Evolutionary conservation across 2,113 vertebrate species (phyloP).

Genomic region (Neogobius melanostomus): DNA sequence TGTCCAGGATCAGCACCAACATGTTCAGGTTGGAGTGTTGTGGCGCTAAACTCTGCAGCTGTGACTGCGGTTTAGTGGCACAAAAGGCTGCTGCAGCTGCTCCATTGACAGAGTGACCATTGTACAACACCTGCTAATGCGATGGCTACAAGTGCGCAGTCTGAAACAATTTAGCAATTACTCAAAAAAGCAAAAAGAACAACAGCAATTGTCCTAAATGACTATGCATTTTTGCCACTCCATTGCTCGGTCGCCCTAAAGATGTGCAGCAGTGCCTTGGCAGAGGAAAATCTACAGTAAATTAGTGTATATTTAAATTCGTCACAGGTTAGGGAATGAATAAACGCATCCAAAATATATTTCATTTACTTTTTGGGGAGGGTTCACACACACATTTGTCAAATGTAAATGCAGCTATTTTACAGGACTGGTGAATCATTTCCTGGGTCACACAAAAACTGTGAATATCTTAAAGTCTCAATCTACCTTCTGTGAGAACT

Average conservation of each 20-base stretch:
- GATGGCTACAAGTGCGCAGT: constrained; percentile 1
- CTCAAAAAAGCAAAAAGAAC: neutral
- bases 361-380: too few species aligned
- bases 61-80: constrained; percentile 8
- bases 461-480: neutral
- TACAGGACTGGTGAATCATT: too few species aligned
- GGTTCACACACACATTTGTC: too few species aligned
- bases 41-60: constrained; percentile 22
- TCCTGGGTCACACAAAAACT: too few species aligned
- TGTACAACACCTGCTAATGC: constrained; percentile 51
- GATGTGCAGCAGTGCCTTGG: too few species aligned
- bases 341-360: too few species aligned
- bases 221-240: too few species aligned
- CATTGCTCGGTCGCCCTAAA: too few species aligned
- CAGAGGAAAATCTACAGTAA: too few species aligned
- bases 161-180: neutral
- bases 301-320: too few species aligned
- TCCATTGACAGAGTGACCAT: constrained; percentile 56
- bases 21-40: constrained; percentile 27
- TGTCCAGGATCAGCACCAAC: constrained; percentile 22
- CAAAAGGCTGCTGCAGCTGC: constrained; percentile 45
- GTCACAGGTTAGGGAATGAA: too few species aligned
- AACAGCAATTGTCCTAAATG: neutral
- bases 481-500: neutral
- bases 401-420: too few species aligned